These are phyloP conservation scores for Zoanthus sansibaricus DNA, from an alignment of 92 coral and sea anemone genomes.

Conservation along the genomic window DNA sequence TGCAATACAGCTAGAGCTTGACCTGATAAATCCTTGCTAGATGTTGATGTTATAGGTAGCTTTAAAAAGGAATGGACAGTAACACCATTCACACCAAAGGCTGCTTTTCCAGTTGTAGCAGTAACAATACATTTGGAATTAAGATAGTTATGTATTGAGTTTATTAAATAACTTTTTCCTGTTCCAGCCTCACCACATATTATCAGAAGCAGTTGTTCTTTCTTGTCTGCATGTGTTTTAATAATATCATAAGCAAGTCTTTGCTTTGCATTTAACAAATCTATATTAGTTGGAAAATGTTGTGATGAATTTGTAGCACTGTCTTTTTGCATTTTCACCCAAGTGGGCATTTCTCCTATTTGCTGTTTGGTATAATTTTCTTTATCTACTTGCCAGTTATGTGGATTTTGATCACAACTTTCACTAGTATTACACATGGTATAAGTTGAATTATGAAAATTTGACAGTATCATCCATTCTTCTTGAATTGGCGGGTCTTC, in stretches of 20 bases:
- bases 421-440: constrained; percentile 12
- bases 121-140: constrained; percentile 2
- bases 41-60: constrained; percentile 20
- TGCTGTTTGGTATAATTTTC: constrained; percentile 59
- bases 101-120: constrained; percentile 25
- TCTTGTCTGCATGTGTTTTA: constrained; percentile 50
- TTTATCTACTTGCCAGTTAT: constrained; percentile 50
- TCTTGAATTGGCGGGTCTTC: constrained; percentile 35
- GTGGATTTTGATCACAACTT: background rate
- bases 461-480: constrained; percentile 73
- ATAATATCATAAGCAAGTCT: constrained; percentile 66
- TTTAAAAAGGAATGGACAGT: constrained; percentile 21
- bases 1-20: constrained; percentile 36
- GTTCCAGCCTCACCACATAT: constrained; percentile 61
- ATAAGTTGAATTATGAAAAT: constrained; percentile 54
- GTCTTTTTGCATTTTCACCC: constrained; percentile 46
- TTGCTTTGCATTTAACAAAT: constrained; percentile 58
- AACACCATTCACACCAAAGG: constrained; percentile 31
- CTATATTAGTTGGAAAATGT: constrained; percentile 7
- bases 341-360: constrained; percentile 67
- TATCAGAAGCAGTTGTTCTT: constrained; percentile 53
- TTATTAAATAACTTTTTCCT: constrained; percentile 56
- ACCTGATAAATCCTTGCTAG: constrained; percentile 33
- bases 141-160: constrained; percentile 33
- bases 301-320: constrained; percentile 1